Evolutionary conservation across 2,113 vertebrate species (phyloP).

Genomic region (Hipposideros armiger): DNA sequence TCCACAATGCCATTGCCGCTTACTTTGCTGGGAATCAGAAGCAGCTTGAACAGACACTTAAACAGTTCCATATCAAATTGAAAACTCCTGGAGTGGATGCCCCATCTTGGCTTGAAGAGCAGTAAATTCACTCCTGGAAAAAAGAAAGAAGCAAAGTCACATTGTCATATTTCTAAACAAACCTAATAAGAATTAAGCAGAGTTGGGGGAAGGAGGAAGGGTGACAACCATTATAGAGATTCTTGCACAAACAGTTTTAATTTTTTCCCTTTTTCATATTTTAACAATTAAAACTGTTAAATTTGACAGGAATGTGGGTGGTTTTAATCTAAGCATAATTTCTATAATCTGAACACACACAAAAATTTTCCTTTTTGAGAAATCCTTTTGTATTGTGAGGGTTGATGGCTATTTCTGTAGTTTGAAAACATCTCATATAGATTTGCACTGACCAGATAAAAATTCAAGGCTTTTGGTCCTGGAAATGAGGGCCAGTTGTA

Average conservation of each 20-base stretch:
- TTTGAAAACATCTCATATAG: slow-evolving; percentile 83
- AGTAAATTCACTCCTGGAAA: slow-evolving; percentile 85
- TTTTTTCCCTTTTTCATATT: slow-evolving; percentile 85
- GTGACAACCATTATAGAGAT: slow-evolving; percentile 82
- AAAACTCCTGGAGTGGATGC: slow-evolving; percentile 96
- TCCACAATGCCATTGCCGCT: slow-evolving; percentile 97
- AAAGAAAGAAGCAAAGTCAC: slow-evolving; percentile 58
- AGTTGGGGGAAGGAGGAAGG: slow-evolving; percentile 69
- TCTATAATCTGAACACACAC: slow-evolving; percentile 85
- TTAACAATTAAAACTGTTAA: slow-evolving; percentile 82
- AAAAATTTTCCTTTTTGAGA: slow-evolving; percentile 84
- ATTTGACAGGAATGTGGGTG: slow-evolving; percentile 77
- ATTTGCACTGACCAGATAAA: slow-evolving; percentile 90
- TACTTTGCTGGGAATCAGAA: slow-evolving; percentile 99
- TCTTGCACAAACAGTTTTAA: slow-evolving; percentile 87
- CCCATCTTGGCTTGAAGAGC: slow-evolving; percentile 98
- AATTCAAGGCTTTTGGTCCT: slow-evolving; percentile 86
- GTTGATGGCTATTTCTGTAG: slow-evolving; percentile 85
- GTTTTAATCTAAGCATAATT: slow-evolving; percentile 83
- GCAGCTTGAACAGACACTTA: slow-evolving; percentile 98
- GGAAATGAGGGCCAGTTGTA: slow-evolving; percentile 82
- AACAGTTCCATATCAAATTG: slow-evolving; percentile 99
- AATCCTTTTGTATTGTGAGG: slow-evolving; percentile 87
- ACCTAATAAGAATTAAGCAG: slow-evolving; percentile 77
- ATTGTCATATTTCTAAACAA: slow-evolving; percentile 70